Percentiles rank a stretch among this genome's conserved stretches.
phyloP scores from a whole-genome alignment of 2,888 invertebrate species.

The Amphipoea lucens region DNA sequence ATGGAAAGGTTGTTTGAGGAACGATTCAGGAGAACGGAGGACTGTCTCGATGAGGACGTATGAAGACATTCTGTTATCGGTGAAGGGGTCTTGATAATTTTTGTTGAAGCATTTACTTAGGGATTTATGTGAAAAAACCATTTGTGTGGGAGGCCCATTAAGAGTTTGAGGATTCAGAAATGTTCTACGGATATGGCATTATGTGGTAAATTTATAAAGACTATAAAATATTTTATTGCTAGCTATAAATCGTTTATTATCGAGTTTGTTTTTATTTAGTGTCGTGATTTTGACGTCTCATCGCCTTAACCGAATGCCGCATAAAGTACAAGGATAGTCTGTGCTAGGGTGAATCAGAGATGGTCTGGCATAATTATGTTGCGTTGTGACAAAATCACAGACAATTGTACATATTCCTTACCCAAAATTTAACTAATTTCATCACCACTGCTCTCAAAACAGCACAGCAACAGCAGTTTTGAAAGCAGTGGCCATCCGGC shows the following conservation, averaged over 20 bases:
- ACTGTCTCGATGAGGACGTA: constrained; percentile 30
- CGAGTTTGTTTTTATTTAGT: neutral
- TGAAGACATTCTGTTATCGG: constrained; percentile 21
- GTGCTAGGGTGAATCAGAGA: too few species aligned
- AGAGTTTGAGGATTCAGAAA: neutral
- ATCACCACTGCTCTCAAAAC: neutral
- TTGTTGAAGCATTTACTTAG: neutral
- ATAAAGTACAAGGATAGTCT: too few species aligned
- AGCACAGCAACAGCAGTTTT: too few species aligned
- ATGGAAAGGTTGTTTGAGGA: constrained; percentile 37
- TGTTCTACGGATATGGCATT: neutral
- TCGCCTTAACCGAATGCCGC: neutral
- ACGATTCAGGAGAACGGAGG: constrained; percentile 21
- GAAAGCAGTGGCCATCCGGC: neutral
- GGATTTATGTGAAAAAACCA: neutral
- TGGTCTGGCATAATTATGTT: neutral
- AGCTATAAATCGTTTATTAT: neutral
- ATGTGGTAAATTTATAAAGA: neutral
- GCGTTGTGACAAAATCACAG: neutral
- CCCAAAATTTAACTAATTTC: neutral
- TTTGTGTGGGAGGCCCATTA: neutral
- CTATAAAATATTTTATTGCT: neutral
- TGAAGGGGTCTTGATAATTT: neutral
- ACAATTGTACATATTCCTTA: neutral
- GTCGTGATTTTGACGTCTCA: neutral